Conservation (phyloP, 2,888 invertebrate species). For the Coleophora deauratella region DNA sequence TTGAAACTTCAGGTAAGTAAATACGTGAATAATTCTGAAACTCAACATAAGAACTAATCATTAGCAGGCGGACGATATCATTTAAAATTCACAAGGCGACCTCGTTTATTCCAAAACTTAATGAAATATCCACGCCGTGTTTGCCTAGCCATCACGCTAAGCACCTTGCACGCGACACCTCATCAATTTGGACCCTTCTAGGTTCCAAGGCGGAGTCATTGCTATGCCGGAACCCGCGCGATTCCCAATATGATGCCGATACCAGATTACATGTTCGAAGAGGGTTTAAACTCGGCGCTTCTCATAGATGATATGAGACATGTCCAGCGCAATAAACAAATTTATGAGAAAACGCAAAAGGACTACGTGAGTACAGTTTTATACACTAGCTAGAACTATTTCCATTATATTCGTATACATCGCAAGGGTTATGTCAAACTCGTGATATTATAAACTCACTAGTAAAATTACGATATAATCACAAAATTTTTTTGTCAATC, state of each 20-base stretch:
- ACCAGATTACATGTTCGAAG: constrained; percentile 56
- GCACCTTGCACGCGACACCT: constrained; percentile 2
- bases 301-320: constrained; percentile 55
- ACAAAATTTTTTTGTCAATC: too few species aligned
- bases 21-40: too few species aligned
- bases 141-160: constrained; percentile 37
- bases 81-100: constrained; percentile 45
- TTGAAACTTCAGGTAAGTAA: too few species aligned
- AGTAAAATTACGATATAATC: too few species aligned
- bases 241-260: constrained; percentile 31
- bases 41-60: not conserved
- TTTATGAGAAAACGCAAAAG: constrained; percentile 48
- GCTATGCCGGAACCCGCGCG: not conserved
- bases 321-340: constrained; percentile 32
- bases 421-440: too few species aligned
- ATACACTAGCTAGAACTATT: too few species aligned
- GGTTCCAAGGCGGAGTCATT: not conserved
- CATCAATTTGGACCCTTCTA: constrained; percentile 2
- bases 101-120: constrained; percentile 58
- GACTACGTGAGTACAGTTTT: constrained; percentile 51
- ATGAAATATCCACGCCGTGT: constrained; percentile 50
- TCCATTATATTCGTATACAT: too few species aligned
- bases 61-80: not conserved
- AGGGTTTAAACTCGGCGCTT: constrained; percentile 48
- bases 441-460: too few species aligned